Percentiles rank a stretch among this genome's conserved stretches.
phyloP scores from a whole-genome alignment of 1,140 invertebrate genomes.

The Hylaeus anthracinus region DNA sequence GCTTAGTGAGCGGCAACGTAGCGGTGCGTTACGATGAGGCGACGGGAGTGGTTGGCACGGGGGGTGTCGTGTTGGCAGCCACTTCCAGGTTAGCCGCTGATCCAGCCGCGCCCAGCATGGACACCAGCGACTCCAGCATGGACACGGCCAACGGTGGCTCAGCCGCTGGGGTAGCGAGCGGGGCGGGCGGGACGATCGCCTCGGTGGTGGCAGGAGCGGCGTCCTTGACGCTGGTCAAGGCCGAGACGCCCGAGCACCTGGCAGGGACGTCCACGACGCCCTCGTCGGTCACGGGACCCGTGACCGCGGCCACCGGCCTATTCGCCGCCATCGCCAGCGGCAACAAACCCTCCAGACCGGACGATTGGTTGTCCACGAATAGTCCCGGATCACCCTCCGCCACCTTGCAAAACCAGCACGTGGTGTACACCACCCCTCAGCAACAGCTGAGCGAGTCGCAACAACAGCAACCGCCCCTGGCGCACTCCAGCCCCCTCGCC shows the following conservation, averaged over 20 bases:
- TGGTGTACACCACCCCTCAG: constrained; percentile 67
- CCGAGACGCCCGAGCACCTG: constrained; percentile 73
- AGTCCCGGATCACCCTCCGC: constrained; percentile 83
- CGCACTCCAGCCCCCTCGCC: constrained; percentile 76
- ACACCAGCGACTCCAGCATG: constrained; percentile 60
- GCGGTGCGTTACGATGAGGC: constrained; percentile 79
- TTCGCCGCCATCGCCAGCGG: constrained; percentile 70
- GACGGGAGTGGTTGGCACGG: constrained; percentile 74
- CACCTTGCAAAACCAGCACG: constrained; percentile 79
- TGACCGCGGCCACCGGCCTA: constrained; percentile 62
- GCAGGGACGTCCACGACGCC: constrained; percentile 67
- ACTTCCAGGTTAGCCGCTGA: constrained; percentile 72
- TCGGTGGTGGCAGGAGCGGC: constrained; percentile 52
- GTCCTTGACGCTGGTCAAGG: constrained; percentile 71
- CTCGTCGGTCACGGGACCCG: constrained; percentile 58
- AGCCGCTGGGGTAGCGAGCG: constrained; percentile 24
- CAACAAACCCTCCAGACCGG: constrained; percentile 78
- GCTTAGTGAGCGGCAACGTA: constrained; percentile 77
- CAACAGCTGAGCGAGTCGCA: constrained; percentile 64
- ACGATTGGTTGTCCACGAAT: constrained; percentile 84
- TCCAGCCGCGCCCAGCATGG: constrained; percentile 51
- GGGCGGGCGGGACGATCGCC: constrained; percentile 39
- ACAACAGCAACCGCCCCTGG: constrained; percentile 65
- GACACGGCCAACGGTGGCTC: constrained; percentile 56
- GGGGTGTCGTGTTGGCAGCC: constrained; percentile 75